Percentiles rank a stretch among this genome's conserved stretches.
Evolutionary conservation across 2,113 vertebrate genomes (phyloP).

Genomic region (Oncorhynchus tshawytscha): DNA sequence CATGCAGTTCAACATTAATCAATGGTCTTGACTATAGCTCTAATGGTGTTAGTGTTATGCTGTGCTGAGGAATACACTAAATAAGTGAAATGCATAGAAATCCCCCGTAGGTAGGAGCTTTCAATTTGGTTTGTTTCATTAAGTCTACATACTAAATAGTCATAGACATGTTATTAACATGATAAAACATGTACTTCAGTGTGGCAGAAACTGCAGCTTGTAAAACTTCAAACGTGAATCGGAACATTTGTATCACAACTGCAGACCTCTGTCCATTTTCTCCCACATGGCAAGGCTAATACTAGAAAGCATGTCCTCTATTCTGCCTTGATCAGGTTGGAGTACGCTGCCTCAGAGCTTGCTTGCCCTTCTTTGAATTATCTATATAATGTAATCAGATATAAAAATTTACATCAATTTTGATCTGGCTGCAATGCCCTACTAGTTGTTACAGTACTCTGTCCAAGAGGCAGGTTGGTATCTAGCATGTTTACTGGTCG

Average conservation of each 20-base stretch:
- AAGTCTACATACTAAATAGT: slow-evolving; percentile 41
- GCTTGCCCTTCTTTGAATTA: slow-evolving; percentile 40
- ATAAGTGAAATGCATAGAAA: slow-evolving; percentile 35
- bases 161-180: slow-evolving; percentile 54
- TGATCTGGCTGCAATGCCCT: slow-evolving; percentile 26
- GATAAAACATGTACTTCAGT: slow-evolving; percentile 39
- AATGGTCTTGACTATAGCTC: neutral
- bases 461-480: slow-evolving; percentile 13
- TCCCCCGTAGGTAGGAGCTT: slow-evolving; percentile 29
- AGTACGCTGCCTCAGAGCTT: neutral
- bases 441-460: slow-evolving; percentile 13
- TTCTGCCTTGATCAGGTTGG: slow-evolving; percentile 6
- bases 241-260: slow-evolving; percentile 58
- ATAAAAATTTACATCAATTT: slow-evolving; percentile 10
- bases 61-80: neutral
- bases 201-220: slow-evolving; percentile 57
- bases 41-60: slow-evolving; percentile 15
- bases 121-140: slow-evolving; percentile 43
- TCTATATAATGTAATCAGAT: slow-evolving; percentile 39
- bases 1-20: neutral
- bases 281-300: slow-evolving; percentile 33
- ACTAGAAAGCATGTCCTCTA: slow-evolving; percentile 25
- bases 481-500: slow-evolving; percentile 35
- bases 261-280: slow-evolving; percentile 48
- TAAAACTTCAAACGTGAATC: slow-evolving; percentile 75